Evolutionary conservation across 2,797 vertebrate genomes (phyloP).

Genomic region (Anguilla pacifica): DNA sequence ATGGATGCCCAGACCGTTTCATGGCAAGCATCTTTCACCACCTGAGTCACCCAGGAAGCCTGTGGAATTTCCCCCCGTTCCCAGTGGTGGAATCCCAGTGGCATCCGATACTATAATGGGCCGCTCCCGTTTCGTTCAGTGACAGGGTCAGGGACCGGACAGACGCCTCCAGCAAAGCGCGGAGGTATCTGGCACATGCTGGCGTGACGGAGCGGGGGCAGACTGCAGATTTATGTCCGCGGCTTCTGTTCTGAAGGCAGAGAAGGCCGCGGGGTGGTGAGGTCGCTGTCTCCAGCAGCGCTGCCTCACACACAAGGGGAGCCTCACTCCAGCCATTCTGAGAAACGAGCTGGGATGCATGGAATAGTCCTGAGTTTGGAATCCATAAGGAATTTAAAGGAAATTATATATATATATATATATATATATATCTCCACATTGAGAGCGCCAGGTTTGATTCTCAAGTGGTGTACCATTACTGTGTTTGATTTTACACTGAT

Average conservation of each 20-base stretch:
- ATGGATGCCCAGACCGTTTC: neutral
- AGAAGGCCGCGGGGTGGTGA: neutral
- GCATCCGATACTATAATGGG: constrained; percentile 69
- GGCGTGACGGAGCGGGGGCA: neutral
- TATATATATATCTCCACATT: neutral
- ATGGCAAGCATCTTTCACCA: neutral
- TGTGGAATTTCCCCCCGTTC: neutral
- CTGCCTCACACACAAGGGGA: neutral
- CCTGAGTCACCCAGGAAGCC: neutral
- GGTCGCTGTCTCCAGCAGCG: neutral
- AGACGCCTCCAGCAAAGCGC: constrained; percentile 14
- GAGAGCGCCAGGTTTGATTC: too few relatives aligned
- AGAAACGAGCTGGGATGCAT: neutral
- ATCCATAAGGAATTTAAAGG: neutral
- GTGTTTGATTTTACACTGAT: too few relatives aligned
- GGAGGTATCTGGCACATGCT: neutral
- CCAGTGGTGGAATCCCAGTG: constrained; percentile 41
- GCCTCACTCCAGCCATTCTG: neutral
- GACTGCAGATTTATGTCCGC: neutral
- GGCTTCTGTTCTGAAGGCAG: neutral
- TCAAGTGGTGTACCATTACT: too few relatives aligned
- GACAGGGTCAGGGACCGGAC: constrained; percentile 50
- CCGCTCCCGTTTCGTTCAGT: constrained; percentile 60
- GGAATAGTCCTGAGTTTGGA: neutral
- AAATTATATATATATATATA: too few relatives aligned